Conservation (phyloP, 2,113 vertebrate species). For the Zapus hudsonius region DNA sequence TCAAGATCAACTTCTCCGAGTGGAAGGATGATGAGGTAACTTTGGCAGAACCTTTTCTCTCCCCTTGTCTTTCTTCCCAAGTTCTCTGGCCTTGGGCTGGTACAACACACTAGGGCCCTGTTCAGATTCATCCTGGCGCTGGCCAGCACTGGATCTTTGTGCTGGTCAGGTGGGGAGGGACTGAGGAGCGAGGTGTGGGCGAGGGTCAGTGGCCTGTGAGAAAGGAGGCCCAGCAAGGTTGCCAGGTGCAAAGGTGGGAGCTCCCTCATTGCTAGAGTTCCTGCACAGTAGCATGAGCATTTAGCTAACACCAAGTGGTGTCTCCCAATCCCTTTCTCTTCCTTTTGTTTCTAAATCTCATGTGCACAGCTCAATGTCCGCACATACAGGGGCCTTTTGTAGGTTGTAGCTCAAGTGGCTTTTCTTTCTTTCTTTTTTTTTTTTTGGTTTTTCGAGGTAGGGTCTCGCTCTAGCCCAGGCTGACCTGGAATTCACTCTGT, state of each 20-base stretch:
- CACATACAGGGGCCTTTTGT: neutral
- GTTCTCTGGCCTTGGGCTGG: neutral
- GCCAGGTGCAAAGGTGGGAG: neutral
- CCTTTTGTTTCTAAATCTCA: neutral
- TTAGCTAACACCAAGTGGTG: neutral
- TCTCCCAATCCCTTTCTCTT: neutral
- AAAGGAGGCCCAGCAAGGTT: too few species aligned
- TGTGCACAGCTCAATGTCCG: neutral
- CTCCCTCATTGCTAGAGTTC: neutral
- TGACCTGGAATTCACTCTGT: too few species aligned
- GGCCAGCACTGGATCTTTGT: neutral
- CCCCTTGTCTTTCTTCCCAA: too few species aligned
- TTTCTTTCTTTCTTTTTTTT: too few species aligned
- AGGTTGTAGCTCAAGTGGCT: neutral
- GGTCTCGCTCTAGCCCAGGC: too few species aligned
- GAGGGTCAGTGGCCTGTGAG: neutral
- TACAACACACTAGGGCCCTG: too few species aligned
- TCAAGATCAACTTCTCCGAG: slow-evolving; percentile 96
- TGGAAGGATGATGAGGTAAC: slow-evolving; percentile 98
- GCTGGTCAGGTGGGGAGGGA: neutral
- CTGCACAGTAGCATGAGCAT: neutral
- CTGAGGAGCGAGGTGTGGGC: neutral
- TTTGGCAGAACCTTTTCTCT: neutral
- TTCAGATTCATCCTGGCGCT: neutral
- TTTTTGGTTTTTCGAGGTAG: too few species aligned